Percentiles rank a stretch among this genome's conserved stretches.
phyloP scores from a whole-genome alignment of 2,113 vertebrate genomes.

The Pedionomus torquatus region DNA sequence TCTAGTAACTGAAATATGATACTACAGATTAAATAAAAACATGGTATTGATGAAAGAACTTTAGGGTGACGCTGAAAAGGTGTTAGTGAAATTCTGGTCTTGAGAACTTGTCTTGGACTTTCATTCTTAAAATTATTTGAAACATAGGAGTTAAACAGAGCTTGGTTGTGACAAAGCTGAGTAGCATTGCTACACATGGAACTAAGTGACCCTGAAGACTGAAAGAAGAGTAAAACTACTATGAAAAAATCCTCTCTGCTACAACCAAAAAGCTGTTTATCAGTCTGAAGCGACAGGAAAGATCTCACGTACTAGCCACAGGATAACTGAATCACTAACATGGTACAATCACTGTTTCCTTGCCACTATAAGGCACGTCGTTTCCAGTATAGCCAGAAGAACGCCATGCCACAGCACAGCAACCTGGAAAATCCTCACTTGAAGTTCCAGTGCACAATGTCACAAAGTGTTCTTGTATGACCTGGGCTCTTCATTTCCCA shows the following conservation, averaged over 20 bases:
- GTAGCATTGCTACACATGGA: not conserved
- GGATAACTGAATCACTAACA: not conserved
- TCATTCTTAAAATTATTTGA: not conserved
- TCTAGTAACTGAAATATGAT: not conserved
- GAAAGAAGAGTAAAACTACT: not conserved
- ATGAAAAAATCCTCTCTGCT: not conserved
- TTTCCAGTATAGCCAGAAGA: not conserved
- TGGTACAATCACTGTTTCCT: not conserved
- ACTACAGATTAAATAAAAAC: not conserved
- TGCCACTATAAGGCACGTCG: fast-evolving
- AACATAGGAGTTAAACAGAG: not conserved
- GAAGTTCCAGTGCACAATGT: not conserved
- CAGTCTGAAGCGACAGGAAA: not conserved
- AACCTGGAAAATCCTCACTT: fast-evolving
- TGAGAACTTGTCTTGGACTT: not conserved
- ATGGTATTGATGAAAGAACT: not conserved
- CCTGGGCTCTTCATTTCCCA: not conserved
- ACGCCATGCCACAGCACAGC: fast-evolving
- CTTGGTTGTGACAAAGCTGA: not conserved
- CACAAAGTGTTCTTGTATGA: not conserved
- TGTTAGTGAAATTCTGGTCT: not conserved
- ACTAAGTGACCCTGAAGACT: not conserved
- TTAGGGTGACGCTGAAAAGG: not conserved
- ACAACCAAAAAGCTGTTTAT: not conserved
- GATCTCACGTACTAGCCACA: not conserved